A percentile compares a stretch with the other conserved stretches of the same genome.
phyloP scores from a whole-genome alignment of 2,113 vertebrate genomes.

The Apistogramma diplotaenia region DNA sequence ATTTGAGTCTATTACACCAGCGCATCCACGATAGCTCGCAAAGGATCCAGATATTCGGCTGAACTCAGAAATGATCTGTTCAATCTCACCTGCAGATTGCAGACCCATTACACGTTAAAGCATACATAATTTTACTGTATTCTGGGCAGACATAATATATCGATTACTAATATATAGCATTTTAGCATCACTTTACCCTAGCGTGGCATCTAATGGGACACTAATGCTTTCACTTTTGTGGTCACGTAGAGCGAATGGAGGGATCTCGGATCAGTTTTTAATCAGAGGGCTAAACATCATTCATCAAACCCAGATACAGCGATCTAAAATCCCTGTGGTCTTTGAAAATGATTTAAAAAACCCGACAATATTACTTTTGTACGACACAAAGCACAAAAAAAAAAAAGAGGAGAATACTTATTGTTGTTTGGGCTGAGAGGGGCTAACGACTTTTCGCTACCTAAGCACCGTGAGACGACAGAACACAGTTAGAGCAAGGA shows the following conservation, averaged over 20 bases:
- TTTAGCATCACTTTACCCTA: not conserved
- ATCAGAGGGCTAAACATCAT: not conserved
- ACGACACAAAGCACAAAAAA: not conserved
- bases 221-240: not conserved
- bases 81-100: not conserved
- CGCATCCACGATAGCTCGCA: not conserved
- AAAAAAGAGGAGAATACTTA: conserved; percentile 11
- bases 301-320: not conserved
- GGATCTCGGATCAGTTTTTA: not conserved
- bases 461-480: conserved; percentile 17
- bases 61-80: not conserved
- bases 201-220: not conserved
- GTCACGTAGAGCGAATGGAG: not conserved
- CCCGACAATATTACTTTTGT: not conserved
- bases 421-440: conserved; percentile 24
- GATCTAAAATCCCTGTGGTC: not conserved
- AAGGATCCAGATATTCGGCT: not conserved
- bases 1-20: not conserved
- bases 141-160: not conserved
- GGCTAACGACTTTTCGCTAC: conserved; percentile 7
- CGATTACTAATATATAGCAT: not conserved
- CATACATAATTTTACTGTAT: not conserved
- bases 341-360: not conserved
- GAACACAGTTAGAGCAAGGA: conserved; percentile 18
- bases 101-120: not conserved